These are phyloP conservation scores for Colostygia pectinataria DNA, from an alignment of 2,888 invertebrate genomes.

Conservation along the genomic window DNA sequence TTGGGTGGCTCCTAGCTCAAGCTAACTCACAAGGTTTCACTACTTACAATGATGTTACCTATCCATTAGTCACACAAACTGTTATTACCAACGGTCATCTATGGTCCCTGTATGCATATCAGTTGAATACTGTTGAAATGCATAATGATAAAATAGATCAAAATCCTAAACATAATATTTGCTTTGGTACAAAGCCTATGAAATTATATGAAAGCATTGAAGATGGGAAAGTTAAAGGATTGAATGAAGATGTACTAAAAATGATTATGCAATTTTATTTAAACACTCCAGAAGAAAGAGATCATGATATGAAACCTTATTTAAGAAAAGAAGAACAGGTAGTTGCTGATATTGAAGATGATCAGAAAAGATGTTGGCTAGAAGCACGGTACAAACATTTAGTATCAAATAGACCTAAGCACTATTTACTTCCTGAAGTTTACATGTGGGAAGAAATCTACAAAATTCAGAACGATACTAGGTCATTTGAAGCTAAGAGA, in stretches of 20 bases:
- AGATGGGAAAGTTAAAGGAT: slow-evolving; percentile 87
- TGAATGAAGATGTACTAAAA: slow-evolving; percentile 91
- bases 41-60: slow-evolving; percentile 94
- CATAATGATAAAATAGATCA: slow-evolving; percentile 84
- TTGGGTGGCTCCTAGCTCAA: slow-evolving; percentile 90
- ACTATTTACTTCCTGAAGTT: slow-evolving; percentile 85
- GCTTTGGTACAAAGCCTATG: slow-evolving; percentile 88
- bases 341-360: slow-evolving; percentile 87
- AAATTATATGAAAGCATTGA: slow-evolving; percentile 89
- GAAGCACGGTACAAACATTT: slow-evolving; percentile 87
- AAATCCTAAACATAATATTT: slow-evolving; percentile 89
- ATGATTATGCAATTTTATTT: slow-evolving; percentile 88
- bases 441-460: slow-evolving; percentile 93
- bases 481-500: slow-evolving; percentile 86
- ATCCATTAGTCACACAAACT: slow-evolving; percentile 95
- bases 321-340: slow-evolving; percentile 82
- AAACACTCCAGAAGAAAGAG: slow-evolving; percentile 85
- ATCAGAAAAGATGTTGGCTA: slow-evolving; percentile 87
- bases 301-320: slow-evolving; percentile 88
- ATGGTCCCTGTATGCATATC: slow-evolving; percentile 95
- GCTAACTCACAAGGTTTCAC: slow-evolving; percentile 95
- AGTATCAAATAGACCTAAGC: slow-evolving; percentile 86
- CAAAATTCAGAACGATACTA: slow-evolving; percentile 87
- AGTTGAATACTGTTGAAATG: slow-evolving; percentile 92
- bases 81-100: slow-evolving; percentile 93